These are phyloP conservation scores for Ooceraea biroi DNA, from an alignment of 1,140 invertebrate genomes.

Conservation along the genomic window DNA sequence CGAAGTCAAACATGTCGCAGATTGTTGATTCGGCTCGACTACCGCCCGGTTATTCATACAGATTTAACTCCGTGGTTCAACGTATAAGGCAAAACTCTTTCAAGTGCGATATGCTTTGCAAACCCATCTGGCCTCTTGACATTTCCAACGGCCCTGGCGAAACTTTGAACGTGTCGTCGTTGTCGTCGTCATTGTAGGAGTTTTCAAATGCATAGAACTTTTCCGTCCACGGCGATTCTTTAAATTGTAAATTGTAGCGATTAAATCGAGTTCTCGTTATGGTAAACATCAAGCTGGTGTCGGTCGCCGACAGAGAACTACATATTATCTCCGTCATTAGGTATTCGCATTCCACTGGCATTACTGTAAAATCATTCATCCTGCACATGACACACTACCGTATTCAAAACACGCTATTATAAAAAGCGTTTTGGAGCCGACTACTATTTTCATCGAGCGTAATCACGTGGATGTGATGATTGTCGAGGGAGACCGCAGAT, in stretches of 20 bases:
- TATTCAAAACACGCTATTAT: background rate
- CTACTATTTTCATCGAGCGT: background rate
- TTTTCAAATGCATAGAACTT: background rate
- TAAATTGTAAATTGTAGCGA: background rate
- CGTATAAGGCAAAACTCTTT: background rate
- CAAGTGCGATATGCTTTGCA: background rate
- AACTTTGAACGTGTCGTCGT: conserved; percentile 1
- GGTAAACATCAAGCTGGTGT: background rate
- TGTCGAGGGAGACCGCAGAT: background rate
- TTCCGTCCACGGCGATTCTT: background rate
- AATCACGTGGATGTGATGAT: background rate
- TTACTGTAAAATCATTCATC: background rate
- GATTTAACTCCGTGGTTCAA: background rate
- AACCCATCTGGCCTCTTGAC: background rate
- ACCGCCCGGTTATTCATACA: background rate
- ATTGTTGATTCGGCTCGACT: background rate
- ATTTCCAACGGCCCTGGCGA: background rate
- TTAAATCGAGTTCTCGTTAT: background rate
- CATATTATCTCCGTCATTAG: background rate
- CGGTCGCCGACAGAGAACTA: background rate
- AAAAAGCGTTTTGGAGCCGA: background rate
- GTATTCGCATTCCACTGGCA: background rate
- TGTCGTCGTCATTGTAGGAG: background rate
- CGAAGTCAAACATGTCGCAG: background rate
- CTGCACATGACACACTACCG: conserved; percentile 17